phyloP scores from a whole-genome alignment of 2,888 invertebrate genomes.

The Pseudolycoriella hygida region DNA sequence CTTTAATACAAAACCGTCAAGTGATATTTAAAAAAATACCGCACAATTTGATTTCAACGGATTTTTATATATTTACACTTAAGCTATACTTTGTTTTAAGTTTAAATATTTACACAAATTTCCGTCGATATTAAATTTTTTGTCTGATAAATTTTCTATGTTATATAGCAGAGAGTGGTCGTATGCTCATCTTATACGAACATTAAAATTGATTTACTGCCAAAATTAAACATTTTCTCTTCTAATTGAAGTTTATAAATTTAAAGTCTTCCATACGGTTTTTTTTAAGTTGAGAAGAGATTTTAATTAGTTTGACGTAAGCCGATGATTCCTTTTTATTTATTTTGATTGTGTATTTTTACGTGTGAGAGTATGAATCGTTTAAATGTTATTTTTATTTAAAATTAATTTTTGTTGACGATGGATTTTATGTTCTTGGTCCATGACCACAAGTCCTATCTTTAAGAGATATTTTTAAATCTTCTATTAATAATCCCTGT shows the following conservation, averaged over 20 bases:
- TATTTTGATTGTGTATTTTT: no score
- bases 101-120: conserved; percentile 1
- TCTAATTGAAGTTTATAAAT: not conserved
- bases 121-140: not conserved
- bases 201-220: not conserved
- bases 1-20: not conserved
- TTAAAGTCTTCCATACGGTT: no score
- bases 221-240: not conserved
- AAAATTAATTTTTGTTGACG: no score
- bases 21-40: not conserved
- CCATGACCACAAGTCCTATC: no score
- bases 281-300: no score
- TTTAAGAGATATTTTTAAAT: no score
- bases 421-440: no score
- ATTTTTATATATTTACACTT: not conserved
- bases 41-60: not conserved
- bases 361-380: no score
- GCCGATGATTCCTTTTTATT: no score
- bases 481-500: no score
- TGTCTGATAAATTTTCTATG: not conserved
- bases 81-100: not conserved
- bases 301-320: no score
- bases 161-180: not conserved
- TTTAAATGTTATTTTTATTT: no score
- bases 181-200: not conserved